Evolutionary conservation across 1,140 invertebrate genomes (phyloP).

Genomic region (Formica selysi): DNA sequence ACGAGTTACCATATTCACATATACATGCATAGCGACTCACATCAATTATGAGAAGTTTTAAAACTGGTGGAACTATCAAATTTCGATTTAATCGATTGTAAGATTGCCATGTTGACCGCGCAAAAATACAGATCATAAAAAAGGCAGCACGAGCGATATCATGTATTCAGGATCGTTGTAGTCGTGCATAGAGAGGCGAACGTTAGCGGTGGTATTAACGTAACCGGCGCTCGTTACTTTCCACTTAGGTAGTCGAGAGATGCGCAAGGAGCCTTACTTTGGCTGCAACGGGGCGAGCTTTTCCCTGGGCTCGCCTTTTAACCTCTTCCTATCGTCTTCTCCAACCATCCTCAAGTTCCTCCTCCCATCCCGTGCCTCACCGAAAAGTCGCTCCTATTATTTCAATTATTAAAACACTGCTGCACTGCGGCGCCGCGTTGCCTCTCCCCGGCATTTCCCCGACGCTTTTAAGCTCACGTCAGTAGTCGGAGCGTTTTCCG

Average conservation of each 20-base stretch:
- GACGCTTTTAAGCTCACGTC: slow-evolving; percentile 33
- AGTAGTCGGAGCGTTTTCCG: slow-evolving; percentile 29
- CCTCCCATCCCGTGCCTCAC: slow-evolving; percentile 14
- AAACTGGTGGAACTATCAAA: slow-evolving; percentile 29
- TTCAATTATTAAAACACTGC: slow-evolving; percentile 72
- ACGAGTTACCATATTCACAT: background rate
- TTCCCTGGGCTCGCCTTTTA: slow-evolving; percentile 5
- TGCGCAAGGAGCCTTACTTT: slow-evolving; percentile 27
- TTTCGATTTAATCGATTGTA: slow-evolving; percentile 62
- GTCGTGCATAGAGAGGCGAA: slow-evolving; percentile 22
- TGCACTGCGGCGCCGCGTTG: slow-evolving; percentile 40
- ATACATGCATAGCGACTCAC: background rate
- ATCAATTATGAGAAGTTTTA: background rate
- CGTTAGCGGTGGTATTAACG: slow-evolving; percentile 46
- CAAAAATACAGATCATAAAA: background rate
- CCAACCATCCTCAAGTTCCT: slow-evolving; percentile 24
- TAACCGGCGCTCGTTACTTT: slow-evolving; percentile 74
- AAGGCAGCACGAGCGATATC: slow-evolving; percentile 54
- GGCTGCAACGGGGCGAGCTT: slow-evolving; percentile 37
- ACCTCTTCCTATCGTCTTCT: background rate
- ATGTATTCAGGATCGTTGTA: slow-evolving; percentile 56
- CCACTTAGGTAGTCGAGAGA: slow-evolving; percentile 65
- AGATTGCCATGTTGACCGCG: slow-evolving; percentile 14
- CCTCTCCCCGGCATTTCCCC: slow-evolving; percentile 8
- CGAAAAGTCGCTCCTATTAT: slow-evolving; percentile 64